These are phyloP conservation scores for Ecdyonurus torrentis DNA, from an alignment of 2,888 invertebrate species.

Conservation along the genomic window DNA sequence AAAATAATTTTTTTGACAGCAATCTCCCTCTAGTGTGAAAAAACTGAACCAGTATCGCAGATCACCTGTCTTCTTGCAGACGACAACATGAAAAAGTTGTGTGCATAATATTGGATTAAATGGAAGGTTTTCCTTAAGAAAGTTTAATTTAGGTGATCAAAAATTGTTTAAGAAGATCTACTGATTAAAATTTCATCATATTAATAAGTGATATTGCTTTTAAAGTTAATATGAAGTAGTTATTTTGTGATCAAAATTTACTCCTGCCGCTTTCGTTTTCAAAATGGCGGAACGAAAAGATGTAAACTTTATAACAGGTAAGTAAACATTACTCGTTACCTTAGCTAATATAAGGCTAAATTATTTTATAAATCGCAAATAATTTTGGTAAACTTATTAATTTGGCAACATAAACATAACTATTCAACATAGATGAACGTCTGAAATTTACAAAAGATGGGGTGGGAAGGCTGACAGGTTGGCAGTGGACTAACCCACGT, in stretches of 20 bases:
- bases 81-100: not conserved
- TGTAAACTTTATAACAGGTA: constrained; percentile 1
- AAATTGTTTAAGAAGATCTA: not conserved
- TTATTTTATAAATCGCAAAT: too few species aligned
- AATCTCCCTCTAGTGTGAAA: not conserved
- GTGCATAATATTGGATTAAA: not conserved
- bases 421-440: too few species aligned
- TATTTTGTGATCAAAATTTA: not conserved
- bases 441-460: too few species aligned
- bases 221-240: not conserved
- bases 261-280: not conserved
- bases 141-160: not conserved
- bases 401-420: too few species aligned
- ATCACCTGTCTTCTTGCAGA: not conserved
- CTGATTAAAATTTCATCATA: not conserved
- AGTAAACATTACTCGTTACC: not conserved
- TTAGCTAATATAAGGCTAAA: too few species aligned
- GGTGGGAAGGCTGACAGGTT: not conserved
- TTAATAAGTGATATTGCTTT: not conserved
- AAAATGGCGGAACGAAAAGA: constrained; percentile 2
- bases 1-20: too few species aligned
- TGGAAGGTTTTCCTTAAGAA: not conserved
- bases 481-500: not conserved
- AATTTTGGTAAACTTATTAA: too few species aligned
- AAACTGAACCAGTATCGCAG: not conserved